phyloP scores from a whole-genome alignment of 1,140 invertebrate species.

The Polypedilum vanderplanki region DNA sequence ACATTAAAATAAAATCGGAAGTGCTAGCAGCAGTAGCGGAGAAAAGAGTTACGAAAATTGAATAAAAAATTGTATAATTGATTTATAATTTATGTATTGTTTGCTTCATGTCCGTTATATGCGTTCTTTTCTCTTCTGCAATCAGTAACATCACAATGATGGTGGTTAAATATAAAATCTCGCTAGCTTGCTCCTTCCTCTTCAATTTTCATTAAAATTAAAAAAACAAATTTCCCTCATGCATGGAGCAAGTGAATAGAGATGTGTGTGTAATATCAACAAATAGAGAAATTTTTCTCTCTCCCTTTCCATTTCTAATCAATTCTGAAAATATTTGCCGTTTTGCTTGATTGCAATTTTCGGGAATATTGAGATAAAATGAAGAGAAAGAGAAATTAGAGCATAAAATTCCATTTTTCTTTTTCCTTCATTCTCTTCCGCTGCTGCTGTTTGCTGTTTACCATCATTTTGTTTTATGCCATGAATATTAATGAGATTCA shows the following conservation, averaged over 20 bases:
- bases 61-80: conserved; percentile 20
- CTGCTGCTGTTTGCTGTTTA: not conserved
- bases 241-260: not conserved
- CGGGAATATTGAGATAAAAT: not conserved
- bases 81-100: conserved; percentile 29
- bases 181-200: not conserved
- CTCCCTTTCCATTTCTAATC: not conserved
- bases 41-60: not conserved
- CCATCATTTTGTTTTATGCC: conserved; percentile 6
- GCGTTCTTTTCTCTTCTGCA: not conserved
- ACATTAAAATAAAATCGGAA: conserved; percentile 11
- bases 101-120: conserved; percentile 5
- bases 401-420: conserved; percentile 13
- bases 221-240: not conserved
- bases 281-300: not conserved
- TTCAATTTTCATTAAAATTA: not conserved
- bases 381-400: conserved; percentile 6
- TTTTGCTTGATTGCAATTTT: conserved; percentile 15
- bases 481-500: conserved; percentile 19
- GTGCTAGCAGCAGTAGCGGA: not conserved
- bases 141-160: too few relatives aligned
- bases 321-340: conserved; percentile 15
- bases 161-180: too few relatives aligned
- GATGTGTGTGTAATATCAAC: not conserved
- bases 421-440: not conserved